Percentiles rank a stretch among this genome's conserved stretches.
These are phyloP conservation scores for Huso huso DNA, from an alignment of 2,797 vertebrate species.

Conservation along the genomic window DNA sequence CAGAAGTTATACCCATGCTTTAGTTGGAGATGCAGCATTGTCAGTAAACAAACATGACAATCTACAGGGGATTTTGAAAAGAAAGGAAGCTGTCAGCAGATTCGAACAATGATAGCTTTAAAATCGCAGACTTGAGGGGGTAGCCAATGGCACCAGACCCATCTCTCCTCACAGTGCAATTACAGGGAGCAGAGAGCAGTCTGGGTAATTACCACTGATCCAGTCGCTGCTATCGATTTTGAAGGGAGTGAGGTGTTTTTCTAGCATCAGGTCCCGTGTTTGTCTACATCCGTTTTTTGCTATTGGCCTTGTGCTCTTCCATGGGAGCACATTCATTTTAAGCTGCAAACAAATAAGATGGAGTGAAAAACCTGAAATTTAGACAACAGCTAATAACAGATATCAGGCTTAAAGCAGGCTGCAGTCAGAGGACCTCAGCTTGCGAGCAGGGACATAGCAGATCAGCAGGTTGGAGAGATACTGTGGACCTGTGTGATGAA, in stretches of 20 bases:
- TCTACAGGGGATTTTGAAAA: background rate
- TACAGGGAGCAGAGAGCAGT: conserved; percentile 47
- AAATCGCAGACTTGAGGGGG: conserved; percentile 21
- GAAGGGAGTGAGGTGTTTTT: background rate
- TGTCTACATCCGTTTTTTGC: conserved; percentile 10
- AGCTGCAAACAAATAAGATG: too few species aligned
- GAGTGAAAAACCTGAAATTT: too few species aligned
- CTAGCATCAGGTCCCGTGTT: conserved; percentile 3
- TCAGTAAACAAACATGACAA: conserved; percentile 31
- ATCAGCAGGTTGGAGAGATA: too few species aligned
- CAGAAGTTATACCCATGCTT: background rate
- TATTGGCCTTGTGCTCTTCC: conserved; percentile 10
- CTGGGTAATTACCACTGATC: conserved; percentile 51
- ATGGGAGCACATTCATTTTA: background rate
- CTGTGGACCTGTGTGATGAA: too few species aligned
- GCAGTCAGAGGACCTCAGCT: too few species aligned
- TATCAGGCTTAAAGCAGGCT: too few species aligned
- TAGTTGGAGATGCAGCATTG: background rate
- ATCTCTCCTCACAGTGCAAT: conserved; percentile 53
- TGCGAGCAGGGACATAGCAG: too few species aligned
- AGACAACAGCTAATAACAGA: too few species aligned
- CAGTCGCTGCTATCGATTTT: conserved; percentile 26
- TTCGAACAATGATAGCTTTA: conserved; percentile 34
- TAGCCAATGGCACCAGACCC: conserved; percentile 31
- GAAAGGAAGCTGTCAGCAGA: conserved; percentile 25